Conservation (phyloP, 1,140 invertebrate species). For the Panonychus citri region DNA sequence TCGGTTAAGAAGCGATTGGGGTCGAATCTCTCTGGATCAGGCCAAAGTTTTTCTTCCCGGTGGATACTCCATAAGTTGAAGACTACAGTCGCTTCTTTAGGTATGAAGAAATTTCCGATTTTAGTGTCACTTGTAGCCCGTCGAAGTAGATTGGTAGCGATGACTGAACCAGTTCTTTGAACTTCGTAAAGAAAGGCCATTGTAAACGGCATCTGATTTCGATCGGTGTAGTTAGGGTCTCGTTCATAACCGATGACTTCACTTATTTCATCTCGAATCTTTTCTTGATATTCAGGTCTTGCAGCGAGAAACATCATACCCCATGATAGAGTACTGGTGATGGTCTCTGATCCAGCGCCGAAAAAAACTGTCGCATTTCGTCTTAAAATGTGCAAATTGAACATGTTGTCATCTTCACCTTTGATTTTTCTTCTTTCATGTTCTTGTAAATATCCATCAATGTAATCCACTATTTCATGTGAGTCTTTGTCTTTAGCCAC, state of each 20-base stretch:
- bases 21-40: constrained; percentile 39
- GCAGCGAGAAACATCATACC: constrained; percentile 16
- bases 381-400: constrained; percentile 8
- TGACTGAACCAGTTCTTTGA: constrained; percentile 13
- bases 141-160: constrained; percentile 11
- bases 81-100: constrained; percentile 28
- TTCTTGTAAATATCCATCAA: constrained; percentile 57
- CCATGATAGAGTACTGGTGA: constrained; percentile 19
- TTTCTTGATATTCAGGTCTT: constrained; percentile 21
- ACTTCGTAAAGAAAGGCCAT: constrained; percentile 16
- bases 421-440: constrained; percentile 20
- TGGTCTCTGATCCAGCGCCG: constrained; percentile 20
- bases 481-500: constrained; percentile 32
- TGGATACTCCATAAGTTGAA: constrained; percentile 39
- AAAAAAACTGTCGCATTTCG: constrained; percentile 14
- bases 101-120: constrained; percentile 8
- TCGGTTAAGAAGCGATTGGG: constrained; percentile 36
- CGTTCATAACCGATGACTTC: constrained; percentile 12
- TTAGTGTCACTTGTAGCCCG: neutral
- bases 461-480: constrained; percentile 41
- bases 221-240: constrained; percentile 12
- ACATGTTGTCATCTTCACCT: neutral
- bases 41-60: constrained; percentile 38
- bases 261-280: constrained; percentile 19
- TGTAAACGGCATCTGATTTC: constrained; percentile 14